These are phyloP conservation scores for Cylloceria caligata DNA, from an alignment of 2,888 invertebrate genomes.

Conservation along the genomic window DNA sequence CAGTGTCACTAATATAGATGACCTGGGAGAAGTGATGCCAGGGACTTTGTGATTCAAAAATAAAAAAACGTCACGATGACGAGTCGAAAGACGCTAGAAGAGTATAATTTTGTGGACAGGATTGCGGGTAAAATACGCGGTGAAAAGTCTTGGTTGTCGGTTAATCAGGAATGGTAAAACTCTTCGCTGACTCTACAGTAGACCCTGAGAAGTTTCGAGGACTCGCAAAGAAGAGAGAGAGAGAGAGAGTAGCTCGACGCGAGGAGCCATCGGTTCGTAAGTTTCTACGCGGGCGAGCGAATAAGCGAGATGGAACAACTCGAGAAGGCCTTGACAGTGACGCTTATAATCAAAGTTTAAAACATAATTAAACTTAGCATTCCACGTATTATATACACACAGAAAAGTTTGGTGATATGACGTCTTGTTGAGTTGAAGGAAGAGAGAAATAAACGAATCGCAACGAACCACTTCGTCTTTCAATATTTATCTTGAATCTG, in stretches of 20 bases:
- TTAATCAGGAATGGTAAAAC: conserved; percentile 50
- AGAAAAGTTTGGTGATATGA: conserved; percentile 51
- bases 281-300: neutral
- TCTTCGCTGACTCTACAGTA: conserved; percentile 30
- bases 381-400: conserved; percentile 52
- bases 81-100: neutral
- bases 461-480: conserved; percentile 40
- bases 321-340: conserved; percentile 66
- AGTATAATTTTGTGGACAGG: conserved; percentile 14
- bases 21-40: neutral
- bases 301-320: conserved; percentile 28
- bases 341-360: conserved; percentile 68
- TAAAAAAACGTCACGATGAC: conserved; percentile 18
- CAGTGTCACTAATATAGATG: neutral
- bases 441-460: conserved; percentile 27
- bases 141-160: conserved; percentile 12
- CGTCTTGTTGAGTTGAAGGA: conserved; percentile 19
- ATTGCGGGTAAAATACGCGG: conserved; percentile 22
- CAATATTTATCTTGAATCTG: conserved; percentile 48
- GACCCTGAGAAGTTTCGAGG: conserved; percentile 46
- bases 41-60: conserved; percentile 7
- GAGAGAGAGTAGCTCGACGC: neutral
- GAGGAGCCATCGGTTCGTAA: conserved; percentile 22
- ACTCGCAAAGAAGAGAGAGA: conserved; percentile 12
- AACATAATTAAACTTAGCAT: conserved; percentile 68